phyloP scores from a whole-genome alignment of 2,113 vertebrate species.

The Leiothrix lutea region DNA sequence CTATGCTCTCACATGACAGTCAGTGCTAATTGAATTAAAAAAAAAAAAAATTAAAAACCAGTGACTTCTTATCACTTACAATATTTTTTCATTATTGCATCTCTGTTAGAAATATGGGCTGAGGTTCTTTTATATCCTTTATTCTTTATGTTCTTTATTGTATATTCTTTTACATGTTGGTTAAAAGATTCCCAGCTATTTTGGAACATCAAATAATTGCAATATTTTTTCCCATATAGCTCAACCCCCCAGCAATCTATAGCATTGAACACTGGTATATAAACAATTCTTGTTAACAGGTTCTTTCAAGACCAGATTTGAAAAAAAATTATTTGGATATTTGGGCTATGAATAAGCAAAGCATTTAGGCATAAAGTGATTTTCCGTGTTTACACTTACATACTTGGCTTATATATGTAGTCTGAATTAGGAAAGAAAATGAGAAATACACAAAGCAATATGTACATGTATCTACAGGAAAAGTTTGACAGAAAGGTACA shows the following conservation, averaged over 20 bases:
- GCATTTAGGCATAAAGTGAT: not conserved
- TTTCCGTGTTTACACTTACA: not conserved
- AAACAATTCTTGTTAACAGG: not conserved
- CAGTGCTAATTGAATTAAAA: not conserved
- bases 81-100: not conserved
- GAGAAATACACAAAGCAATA: not conserved
- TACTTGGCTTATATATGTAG: not conserved
- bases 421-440: not conserved
- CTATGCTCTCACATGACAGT: not conserved
- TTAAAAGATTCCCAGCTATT: not conserved
- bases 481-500: not conserved
- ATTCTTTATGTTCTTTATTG: too few species aligned
- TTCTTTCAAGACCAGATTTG: not conserved
- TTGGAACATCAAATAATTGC: not conserved
- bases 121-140: too few species aligned
- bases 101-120: not conserved
- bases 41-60: not conserved
- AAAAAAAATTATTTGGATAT: not conserved
- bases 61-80: not conserved
- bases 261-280: not conserved
- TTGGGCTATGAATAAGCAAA: not conserved
- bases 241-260: fast-evolving
- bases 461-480: not conserved
- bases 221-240: not conserved
- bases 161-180: not conserved